Evolutionary conservation across 2,888 invertebrate species (phyloP), one percentile per base, ranked within the genome.

Genomic region (Drosophila demipolita): DNA sequence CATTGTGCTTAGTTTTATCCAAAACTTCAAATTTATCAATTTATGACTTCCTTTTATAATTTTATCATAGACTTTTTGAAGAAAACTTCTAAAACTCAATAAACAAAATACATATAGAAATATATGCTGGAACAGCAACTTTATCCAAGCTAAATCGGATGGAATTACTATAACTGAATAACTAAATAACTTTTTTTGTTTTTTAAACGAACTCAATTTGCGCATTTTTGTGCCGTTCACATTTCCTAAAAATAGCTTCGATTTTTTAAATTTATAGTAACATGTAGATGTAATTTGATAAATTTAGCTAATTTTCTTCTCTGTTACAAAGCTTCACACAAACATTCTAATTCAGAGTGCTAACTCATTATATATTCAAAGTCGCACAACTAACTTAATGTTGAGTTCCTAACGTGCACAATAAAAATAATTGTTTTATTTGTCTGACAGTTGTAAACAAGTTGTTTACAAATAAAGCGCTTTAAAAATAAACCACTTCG

Each of bases 291-390:
- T 15, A 29, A 29, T 29, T 29, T 29, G 29, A 1, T 4, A 4
- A 3, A 23, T 11, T 7, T n/a, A 15, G 1, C 6, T 15, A 20
- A 50, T 40, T 52, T 33, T 36, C 33, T 57, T 52, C 35, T 58
- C n/a, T 4, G 23, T 23, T 45, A 23, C 23, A 23, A 8, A 45
- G 1, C 45, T 23, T 45, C 45, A 23, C 45, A 45, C 45, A 23
- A 4, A 8, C 15, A 23, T 26, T 3, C 32, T 35, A 55, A 60
- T 65, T 66, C 2, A 23, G 35, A 72, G 73, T 72, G 49, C 66
- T 72, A 35, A 55, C 48, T 8, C 23, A 45, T 45, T 54, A 20
- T n/a, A 15, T 36, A 60, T 40, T 60, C 20, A 55, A 66, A 50
- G 45, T 35, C 23, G 33, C 33, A 36, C n/a, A 50, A 2, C 60